Base-by-base conservation (phyloP, 2,797 vertebrate species). In the Neosilurus mollespiculum region DNA sequence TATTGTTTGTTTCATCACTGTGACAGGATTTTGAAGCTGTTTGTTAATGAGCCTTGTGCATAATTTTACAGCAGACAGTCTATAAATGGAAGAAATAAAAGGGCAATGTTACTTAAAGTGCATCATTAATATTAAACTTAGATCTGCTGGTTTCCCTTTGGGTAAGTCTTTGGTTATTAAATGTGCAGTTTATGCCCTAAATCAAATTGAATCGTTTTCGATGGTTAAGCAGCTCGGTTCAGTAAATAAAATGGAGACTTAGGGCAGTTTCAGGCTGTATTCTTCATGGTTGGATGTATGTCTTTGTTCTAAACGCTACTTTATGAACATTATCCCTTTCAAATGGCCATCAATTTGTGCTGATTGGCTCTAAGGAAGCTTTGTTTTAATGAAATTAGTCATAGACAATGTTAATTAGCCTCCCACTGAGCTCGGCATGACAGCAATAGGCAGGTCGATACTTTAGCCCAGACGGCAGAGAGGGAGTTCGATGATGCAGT, bases 321-420 rank as follows among this genome's bases (percentile, higher is more conserved):
- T 51, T 53, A 22, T 77, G 54, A 78, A 65, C 72, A 59, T 83
- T 81, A 80, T 53, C 70, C 77, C 83, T 85, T 85, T 58, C 14
- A 81, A 84, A 86, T 70, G 81, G 80, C 64, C 81, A 70, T 83
- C 83, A 85, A 75, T 82, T 87, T 86, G 81, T 14, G 70, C 34
- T 66, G 84, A 86, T 83, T 81, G 72, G 77, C 83, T 81, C 73
- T 78, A 75, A 81, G 78, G 79, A 78, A 81, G 73, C 67, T 78
- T 83, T 81, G 67, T 85, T 83, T 87, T 82, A 89, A 84, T 84
- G 71, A 84, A 85, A 86, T 87, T 83, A 89, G 81, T 86, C 85
- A 82, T 86, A 78, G 83, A 75, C 84, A 3, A 73, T 86, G 85
- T 84, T 89, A 88, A 89, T 89, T 85, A 89, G 88, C 85, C 81